A percentile compares a stretch with the other conserved stretches of the same genome.
Conservation (phyloP, 2,888 invertebrate species). For the Druceiella hillmani region DNA sequence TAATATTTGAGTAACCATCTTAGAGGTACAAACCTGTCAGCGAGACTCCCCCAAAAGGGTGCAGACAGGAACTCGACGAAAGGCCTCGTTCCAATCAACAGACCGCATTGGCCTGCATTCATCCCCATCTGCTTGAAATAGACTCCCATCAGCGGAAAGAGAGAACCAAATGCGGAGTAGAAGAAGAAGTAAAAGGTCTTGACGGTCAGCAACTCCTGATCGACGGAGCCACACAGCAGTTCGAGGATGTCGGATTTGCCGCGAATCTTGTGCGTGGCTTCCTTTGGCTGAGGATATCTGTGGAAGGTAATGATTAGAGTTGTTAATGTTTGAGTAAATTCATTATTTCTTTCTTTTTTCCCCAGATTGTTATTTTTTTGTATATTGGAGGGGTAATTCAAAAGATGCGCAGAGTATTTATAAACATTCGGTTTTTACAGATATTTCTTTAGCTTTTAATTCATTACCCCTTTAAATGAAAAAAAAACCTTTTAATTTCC, state of each 20-base stretch:
- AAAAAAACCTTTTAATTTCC: no score
- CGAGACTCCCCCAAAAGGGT: constrained; percentile 96
- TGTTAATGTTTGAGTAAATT: not conserved
- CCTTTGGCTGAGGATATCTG: constrained; percentile 81
- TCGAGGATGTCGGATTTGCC: constrained; percentile 82
- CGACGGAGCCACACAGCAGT: constrained; percentile 75
- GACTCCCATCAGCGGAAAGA: constrained; percentile 97
- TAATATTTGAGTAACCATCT: no score
- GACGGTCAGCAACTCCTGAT: constrained; percentile 88
- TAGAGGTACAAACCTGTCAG: constrained; percentile 77
- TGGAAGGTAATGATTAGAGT: not conserved
- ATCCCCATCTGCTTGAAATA: constrained; percentile 99
- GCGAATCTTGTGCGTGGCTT: constrained; percentile 84
- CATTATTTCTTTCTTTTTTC: no score
- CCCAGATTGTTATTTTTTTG: no score
- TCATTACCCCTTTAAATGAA: no score
- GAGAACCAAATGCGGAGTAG: constrained; percentile 96
- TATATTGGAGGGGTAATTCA: no score
- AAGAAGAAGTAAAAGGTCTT: constrained; percentile 99
- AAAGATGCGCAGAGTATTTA: no score
- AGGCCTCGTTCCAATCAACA: constrained; percentile 92
- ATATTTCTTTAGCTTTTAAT: no score
- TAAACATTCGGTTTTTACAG: no score
- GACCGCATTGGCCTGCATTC: constrained; percentile 94
- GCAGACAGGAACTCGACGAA: constrained; percentile 96